phyloP scores from a whole-genome alignment of 2,113 vertebrate genomes.

The Gavialis gangeticus region DNA sequence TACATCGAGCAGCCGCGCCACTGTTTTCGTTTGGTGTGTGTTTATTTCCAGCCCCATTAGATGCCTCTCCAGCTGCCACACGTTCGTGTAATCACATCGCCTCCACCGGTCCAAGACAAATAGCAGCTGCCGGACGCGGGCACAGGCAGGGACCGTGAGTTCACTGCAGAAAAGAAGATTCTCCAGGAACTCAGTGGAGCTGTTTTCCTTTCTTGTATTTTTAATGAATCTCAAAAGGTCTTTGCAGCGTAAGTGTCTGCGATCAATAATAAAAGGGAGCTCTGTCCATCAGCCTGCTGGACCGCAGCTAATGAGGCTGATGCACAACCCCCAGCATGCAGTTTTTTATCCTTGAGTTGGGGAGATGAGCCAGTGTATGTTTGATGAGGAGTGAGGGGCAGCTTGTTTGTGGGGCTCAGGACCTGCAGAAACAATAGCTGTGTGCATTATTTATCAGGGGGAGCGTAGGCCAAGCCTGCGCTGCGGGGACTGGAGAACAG shows the following conservation, averaged over 20 bases:
- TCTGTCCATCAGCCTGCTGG: not conserved
- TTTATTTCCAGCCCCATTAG: constrained; percentile 23
- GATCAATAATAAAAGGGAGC: constrained; percentile 4
- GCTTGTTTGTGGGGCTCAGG: not conserved
- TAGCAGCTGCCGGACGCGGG: not conserved
- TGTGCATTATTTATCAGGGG: not conserved
- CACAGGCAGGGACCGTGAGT: not conserved
- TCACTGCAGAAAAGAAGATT: not conserved
- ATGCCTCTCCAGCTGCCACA: not conserved
- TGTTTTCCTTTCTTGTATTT: constrained; percentile 4
- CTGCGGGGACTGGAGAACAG: not conserved
- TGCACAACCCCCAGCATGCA: not conserved
- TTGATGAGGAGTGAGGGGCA: not conserved
- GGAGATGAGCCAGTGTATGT: not conserved
- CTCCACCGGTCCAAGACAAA: not conserved
- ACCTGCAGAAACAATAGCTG: not conserved
- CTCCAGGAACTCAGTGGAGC: not conserved
- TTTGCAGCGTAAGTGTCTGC: not conserved
- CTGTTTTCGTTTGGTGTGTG: not conserved
- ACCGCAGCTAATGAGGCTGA: not conserved
- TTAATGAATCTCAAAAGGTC: not conserved
- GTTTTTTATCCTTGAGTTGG: not conserved
- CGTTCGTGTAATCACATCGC: not conserved
- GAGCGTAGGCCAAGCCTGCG: not conserved
- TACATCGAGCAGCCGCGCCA: not conserved